Conservation (phyloP, 2,888 invertebrate genomes). For the Rhamnusium bicolor region DNA sequence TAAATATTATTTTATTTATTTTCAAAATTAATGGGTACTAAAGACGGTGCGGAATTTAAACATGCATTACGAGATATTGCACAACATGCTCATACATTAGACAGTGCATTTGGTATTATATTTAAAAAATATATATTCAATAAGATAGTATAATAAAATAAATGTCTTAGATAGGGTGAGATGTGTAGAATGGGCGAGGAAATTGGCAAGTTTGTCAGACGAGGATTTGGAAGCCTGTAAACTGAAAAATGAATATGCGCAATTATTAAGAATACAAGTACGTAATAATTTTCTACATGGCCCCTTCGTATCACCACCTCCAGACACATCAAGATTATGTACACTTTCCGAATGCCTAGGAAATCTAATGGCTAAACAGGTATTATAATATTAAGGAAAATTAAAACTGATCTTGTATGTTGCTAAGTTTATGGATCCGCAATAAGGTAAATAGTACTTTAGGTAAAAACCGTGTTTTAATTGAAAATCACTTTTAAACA, state of each 20-base stretch:
- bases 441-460: too few species aligned
- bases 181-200: slow-evolving; percentile 73
- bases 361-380: slow-evolving; percentile 66
- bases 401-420: too few species aligned
- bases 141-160: slow-evolving; percentile 18
- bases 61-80: slow-evolving; percentile 68
- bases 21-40: slow-evolving; percentile 64
- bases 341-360: slow-evolving; percentile 72
- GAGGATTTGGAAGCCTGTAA: slow-evolving; percentile 69
- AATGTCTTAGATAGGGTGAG: slow-evolving; percentile 71
- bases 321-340: slow-evolving; percentile 65
- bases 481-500: too few species aligned
- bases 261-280: slow-evolving; percentile 73
- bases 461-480: too few species aligned
- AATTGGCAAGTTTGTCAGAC: slow-evolving; percentile 70
- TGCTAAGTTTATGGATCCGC: too few species aligned
- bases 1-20: not conserved
- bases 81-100: slow-evolving; percentile 62
- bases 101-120: slow-evolving; percentile 67
- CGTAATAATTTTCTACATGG: slow-evolving; percentile 71
- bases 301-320: slow-evolving; percentile 72
- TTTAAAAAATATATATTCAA: not conserved
- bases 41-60: slow-evolving; percentile 68
- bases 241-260: slow-evolving; percentile 73
- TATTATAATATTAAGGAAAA: too few species aligned